Evolutionary conservation across 2,113 vertebrate genomes (phyloP).

Genomic region (Syrmaticus mikado): DNA sequence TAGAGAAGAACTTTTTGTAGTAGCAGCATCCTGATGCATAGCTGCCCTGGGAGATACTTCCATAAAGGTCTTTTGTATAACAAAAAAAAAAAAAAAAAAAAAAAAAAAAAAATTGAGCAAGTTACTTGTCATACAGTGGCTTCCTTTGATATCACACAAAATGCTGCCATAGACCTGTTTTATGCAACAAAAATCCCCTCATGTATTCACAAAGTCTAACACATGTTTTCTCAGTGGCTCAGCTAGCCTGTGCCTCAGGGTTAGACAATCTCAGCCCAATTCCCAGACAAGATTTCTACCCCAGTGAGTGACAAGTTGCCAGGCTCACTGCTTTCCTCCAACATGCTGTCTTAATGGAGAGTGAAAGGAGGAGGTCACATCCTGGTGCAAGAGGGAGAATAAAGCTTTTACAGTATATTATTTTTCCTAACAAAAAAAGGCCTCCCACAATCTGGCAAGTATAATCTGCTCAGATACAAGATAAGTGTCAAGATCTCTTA

Average conservation of each 20-base stretch:
- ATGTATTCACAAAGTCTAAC: neutral
- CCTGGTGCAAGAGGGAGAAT: conserved; percentile 27
- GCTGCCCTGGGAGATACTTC: neutral
- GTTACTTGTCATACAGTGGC: neutral
- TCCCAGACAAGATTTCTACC: neutral
- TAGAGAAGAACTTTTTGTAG: conserved; percentile 17
- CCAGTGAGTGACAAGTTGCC: conserved; percentile 12
- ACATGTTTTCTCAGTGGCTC: fast-evolving
- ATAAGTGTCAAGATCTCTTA: neutral
- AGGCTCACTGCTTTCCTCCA: neutral
- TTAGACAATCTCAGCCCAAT: neutral
- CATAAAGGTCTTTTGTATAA: conserved; percentile 4
- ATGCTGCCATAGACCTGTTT: neutral
- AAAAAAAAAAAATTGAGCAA: no score
- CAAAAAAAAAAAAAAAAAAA: no score
- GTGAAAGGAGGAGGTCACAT: conserved; percentile 31
- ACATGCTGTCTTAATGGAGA: conserved; percentile 22
- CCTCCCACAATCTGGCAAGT: neutral
- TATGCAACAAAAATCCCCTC: neutral
- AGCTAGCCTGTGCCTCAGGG: neutral
- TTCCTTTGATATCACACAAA: neutral
- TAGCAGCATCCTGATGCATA: neutral
- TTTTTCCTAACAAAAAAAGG: neutral
- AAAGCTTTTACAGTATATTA: neutral
- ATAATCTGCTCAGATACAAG: neutral